A percentile compares a stretch with the other conserved stretches of the same genome.
These are phyloP conservation scores for Chalcis sispes DNA, from an alignment of 2,888 invertebrate genomes.

Conservation along the genomic window DNA sequence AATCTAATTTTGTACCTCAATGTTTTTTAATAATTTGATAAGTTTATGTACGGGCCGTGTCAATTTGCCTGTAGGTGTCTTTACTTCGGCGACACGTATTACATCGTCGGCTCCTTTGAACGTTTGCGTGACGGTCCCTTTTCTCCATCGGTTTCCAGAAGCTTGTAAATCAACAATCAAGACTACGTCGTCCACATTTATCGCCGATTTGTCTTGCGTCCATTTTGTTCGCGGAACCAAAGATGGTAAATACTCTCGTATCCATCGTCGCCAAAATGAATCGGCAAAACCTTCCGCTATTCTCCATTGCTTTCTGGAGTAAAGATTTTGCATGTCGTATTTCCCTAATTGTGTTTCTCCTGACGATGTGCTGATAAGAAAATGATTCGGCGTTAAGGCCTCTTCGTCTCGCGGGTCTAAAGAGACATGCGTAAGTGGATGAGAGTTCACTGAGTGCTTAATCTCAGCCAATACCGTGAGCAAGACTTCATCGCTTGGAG, in stretches of 20 bases:
- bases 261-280: conserved; percentile 36
- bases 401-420: conserved; percentile 8
- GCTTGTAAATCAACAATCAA: neutral
- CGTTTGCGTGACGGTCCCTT: neutral
- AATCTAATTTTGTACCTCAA: too few species aligned
- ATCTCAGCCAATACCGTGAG: conserved; percentile 33
- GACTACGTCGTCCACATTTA: neutral
- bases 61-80: too few species aligned
- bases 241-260: conserved; percentile 30
- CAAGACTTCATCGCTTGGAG: conserved; percentile 24
- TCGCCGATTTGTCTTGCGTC: neutral
- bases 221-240: conserved; percentile 27
- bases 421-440: conserved; percentile 29
- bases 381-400: conserved; percentile 37
- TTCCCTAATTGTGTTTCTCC: neutral
- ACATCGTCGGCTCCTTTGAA: neutral
- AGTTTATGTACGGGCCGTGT: too few species aligned
- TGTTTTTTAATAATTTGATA: too few species aligned
- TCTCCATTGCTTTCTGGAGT: conserved; percentile 33
- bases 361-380: conserved; percentile 33
- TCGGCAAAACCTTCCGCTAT: conserved; percentile 18
- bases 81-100: neutral
- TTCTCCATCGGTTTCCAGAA: neutral
- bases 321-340: conserved; percentile 11
- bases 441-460: conserved; percentile 30